phyloP scores from a whole-genome alignment of 2,888 invertebrate species.

The Aquatica leii region DNA sequence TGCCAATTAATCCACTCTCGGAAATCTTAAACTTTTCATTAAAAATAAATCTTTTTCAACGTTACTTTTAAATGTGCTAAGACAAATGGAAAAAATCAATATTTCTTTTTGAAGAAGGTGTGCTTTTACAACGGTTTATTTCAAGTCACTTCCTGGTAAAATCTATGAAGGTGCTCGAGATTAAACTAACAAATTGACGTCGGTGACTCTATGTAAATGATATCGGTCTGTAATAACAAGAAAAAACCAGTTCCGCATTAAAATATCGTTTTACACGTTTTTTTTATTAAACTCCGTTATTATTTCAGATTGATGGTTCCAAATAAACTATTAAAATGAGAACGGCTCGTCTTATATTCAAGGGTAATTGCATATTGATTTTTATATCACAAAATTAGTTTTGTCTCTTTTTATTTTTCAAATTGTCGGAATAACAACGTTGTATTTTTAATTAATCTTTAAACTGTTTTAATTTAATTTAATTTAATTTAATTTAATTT shows the following conservation, averaged over 20 bases:
- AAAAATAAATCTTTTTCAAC: not conserved
- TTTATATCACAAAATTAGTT: too few species aligned
- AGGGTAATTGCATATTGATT: too few species aligned
- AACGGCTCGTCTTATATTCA: too few species aligned
- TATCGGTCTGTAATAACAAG: slow-evolving; percentile 50
- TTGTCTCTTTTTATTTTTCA: too few species aligned
- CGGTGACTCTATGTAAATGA: slow-evolving; percentile 52
- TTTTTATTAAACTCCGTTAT: slow-evolving; percentile 33
- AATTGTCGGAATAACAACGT: too few species aligned
- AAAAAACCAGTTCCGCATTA: slow-evolving; percentile 52
- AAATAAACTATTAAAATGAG: too few species aligned
- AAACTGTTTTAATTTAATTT: too few species aligned
- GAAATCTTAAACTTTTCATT: not conserved
- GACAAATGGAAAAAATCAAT: not conserved
- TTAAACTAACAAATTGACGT: slow-evolving; percentile 39
- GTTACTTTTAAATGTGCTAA: too few species aligned
- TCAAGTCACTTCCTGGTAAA: slow-evolving; percentile 35
- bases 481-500: too few species aligned
- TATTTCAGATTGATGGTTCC: slow-evolving; percentile 40
- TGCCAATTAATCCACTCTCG: slow-evolving; percentile 9
- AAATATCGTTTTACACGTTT: slow-evolving; percentile 27
- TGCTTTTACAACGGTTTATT: not conserved
- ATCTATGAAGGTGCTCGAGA: slow-evolving; percentile 37
- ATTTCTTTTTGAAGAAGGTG: not conserved
- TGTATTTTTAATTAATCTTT: too few species aligned